Evolutionary conservation across 2,797 vertebrate genomes (phyloP).

Genomic region (Neosilurus hyrtlii): DNA sequence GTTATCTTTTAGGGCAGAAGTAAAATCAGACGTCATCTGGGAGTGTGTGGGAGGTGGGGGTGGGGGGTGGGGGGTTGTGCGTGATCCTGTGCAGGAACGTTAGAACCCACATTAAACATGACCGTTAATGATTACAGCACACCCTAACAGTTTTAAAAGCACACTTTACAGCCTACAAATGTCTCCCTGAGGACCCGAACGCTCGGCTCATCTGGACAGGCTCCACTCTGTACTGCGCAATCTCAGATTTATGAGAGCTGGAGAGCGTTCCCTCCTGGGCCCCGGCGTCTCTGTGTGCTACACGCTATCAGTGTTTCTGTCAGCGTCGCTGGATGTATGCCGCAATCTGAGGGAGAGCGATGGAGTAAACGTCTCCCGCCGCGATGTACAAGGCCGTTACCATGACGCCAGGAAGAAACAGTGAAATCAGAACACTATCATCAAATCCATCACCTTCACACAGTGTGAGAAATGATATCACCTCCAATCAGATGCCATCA

Average conservation of each 20-base stretch:
- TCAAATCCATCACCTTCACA: background rate
- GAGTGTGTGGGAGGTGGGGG: too few relatives aligned
- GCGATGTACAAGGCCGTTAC: background rate
- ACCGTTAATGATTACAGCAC: background rate
- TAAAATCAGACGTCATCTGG: background rate
- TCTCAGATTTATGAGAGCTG: background rate
- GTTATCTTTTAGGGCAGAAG: background rate
- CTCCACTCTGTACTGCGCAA: background rate
- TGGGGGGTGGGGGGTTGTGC: too few relatives aligned
- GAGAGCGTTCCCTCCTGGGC: background rate
- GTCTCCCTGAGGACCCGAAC: background rate
- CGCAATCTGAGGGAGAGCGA: background rate
- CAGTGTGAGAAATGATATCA: background rate
- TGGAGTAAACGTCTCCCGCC: background rate
- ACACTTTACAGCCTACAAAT: conserved; percentile 10
- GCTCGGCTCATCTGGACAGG: background rate
- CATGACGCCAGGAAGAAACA: background rate
- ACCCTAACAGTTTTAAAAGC: conserved; percentile 8
- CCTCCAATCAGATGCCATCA: background rate
- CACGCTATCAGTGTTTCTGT: conserved; percentile 19
- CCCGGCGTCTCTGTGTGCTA: background rate
- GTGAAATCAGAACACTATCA: background rate
- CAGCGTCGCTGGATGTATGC: background rate
- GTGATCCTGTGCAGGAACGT: background rate
- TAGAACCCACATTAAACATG: background rate